Evolutionary conservation across 2,113 vertebrate genomes (phyloP), one percentile per base, ranked within the genome.

Genomic region (Pygoscelis adeliae): DNA sequence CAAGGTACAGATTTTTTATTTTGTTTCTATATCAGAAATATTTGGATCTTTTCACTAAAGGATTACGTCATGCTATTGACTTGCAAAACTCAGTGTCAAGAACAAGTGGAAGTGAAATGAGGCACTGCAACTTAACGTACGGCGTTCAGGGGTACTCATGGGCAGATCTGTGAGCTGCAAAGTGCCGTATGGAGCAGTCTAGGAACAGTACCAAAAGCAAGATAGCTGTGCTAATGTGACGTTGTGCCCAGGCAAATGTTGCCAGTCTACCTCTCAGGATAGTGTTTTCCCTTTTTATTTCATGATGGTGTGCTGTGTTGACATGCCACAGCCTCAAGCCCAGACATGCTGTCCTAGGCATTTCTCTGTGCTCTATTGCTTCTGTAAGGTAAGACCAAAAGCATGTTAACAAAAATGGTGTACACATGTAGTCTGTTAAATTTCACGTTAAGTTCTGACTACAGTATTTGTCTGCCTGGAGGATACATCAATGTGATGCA

Each of bases 131-230:
- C 47, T 34, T 25, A 47, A 13, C 0, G 0, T 4, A 3, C 1
- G 1, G 20, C 30, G 36, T 73, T 77, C 17, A 9, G 17, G 15
- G 58, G 20, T 84, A 2, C 47, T 40, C 26, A 18, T 61, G 59
- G 42, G 13, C 15, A 21, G 50, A 10, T 47, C 42, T 71, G 52
- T 46, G 80, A 65, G 44, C 38, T 46, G 72, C 11, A 9, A 5
- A 47, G 49, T 30, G 49, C 34, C 1, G 5, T 27, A 6, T 0
- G 0, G 40, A 63, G 62, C 9, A 3, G 30, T 25, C 25, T 49
- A n/a, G 63, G 23, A 55, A 2, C 19, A 30, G 38, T 26, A 78
- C 52, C 29, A 59, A n/a, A 44, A 40, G n/a, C 50, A 30, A 38
- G 67, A 44, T 8, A 34, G n/a, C 30, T 6, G 1, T 61, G 71